These are phyloP conservation scores for Ameiurus melas DNA, from an alignment of 2,113 vertebrate species.

Conservation along the genomic window DNA sequence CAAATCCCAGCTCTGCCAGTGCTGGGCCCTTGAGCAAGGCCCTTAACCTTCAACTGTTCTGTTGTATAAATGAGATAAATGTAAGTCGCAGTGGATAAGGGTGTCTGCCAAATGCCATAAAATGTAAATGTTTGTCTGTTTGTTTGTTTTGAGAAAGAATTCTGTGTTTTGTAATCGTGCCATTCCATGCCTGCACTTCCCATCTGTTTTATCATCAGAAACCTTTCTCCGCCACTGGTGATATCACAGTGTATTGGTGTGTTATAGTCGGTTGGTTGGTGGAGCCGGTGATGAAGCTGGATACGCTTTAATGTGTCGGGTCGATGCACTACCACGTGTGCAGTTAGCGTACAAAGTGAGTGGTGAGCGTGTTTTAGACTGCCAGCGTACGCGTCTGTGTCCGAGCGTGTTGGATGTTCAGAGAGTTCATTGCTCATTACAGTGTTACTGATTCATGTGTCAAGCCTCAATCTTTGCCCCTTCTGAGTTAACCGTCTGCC, in stretches of 20 bases:
- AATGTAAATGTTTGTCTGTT: no score
- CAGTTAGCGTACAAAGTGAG: neutral
- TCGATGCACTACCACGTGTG: neutral
- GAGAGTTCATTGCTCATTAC: neutral
- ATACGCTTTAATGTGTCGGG: neutral
- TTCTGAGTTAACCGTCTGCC: neutral
- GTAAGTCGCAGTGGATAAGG: no score
- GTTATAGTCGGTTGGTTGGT: neutral
- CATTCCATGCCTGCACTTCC: neutral
- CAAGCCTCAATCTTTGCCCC: neutral
- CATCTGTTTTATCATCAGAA: neutral
- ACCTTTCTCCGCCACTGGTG: neutral
- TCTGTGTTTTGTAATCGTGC: neutral
- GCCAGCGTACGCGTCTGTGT: neutral
- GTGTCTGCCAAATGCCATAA: no score
- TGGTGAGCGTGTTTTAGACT: neutral
- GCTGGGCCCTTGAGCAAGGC: no score
- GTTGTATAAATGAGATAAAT: no score
- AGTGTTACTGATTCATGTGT: neutral
- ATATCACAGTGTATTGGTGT: neutral
- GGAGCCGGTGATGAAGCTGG: neutral
- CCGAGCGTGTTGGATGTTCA: neutral
- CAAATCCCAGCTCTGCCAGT: no score
- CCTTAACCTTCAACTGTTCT: no score
- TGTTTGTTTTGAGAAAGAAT: neutral